Evolutionary conservation across 2,113 vertebrate genomes (phyloP).

Genomic region (Cricetomys ansorgei): DNA sequence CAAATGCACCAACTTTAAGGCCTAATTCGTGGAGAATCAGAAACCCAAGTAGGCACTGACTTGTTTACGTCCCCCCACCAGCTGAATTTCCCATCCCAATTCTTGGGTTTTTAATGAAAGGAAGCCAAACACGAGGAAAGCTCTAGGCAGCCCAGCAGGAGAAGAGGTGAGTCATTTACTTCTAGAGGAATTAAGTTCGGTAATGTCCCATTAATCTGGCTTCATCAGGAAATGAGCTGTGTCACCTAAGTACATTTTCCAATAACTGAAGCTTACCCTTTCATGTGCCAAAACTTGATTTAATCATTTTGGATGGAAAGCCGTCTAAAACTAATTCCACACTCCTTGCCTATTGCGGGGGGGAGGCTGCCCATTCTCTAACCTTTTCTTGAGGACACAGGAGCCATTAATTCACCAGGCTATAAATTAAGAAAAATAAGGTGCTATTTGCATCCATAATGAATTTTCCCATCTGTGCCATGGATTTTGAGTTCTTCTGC

Average conservation of each 20-base stretch:
- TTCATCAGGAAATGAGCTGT: slow-evolving; percentile 81
- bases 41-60: neutral
- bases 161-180: slow-evolving; percentile 77
- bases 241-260: slow-evolving; percentile 78
- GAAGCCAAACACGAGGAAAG: slow-evolving; percentile 68
- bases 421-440: slow-evolving; percentile 59
- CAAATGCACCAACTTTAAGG: slow-evolving; percentile 33
- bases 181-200: slow-evolving; percentile 70
- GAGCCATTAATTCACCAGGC: slow-evolving; percentile 29
- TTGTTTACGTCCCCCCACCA: slow-evolving; percentile 38
- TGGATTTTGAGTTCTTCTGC: slow-evolving; percentile 33
- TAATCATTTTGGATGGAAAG: slow-evolving; percentile 74
- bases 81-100: slow-evolving; percentile 36
- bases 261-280: slow-evolving; percentile 73
- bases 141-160: slow-evolving; percentile 72
- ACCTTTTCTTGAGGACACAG: slow-evolving; percentile 66
- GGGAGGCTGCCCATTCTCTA: slow-evolving; percentile 44
- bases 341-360: slow-evolving; percentile 62
- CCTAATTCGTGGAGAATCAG: slow-evolving; percentile 33
- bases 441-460: slow-evolving; percentile 24
- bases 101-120: slow-evolving; percentile 60
- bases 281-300: slow-evolving; percentile 76
- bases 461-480: neutral
- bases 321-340: slow-evolving; percentile 75
- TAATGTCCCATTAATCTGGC: slow-evolving; percentile 78